Evolutionary conservation across 2,888 invertebrate species (phyloP), one percentile per base, ranked within the genome.

Genomic region (Cryptocheilus praepositus): DNA sequence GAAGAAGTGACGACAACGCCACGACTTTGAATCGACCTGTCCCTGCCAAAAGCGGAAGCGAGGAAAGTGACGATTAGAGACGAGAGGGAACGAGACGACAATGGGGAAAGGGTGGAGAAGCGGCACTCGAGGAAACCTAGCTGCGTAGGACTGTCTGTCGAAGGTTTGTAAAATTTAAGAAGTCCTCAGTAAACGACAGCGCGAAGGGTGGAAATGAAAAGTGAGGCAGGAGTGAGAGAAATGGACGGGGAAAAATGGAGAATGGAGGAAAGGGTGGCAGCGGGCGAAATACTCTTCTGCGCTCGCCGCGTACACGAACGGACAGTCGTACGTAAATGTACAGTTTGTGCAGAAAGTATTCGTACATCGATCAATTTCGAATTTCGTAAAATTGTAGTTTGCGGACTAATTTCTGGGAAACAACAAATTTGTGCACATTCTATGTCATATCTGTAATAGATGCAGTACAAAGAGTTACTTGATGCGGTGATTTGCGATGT

Each of bases 161-260:
- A 16, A 49, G 49, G 49, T 73, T 78, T 81, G 70, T 69, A 75
- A 81, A 81, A 80, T 81, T 81, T 74, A 81, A 82, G 67, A 53
- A 78, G 71, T 68, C 69, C 57, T 61, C 49, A 51, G 73, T 57
- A 58, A 60, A 61, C 60, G 66, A 43, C 44, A 13, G 19, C 53
- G 18, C 61, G 60, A n/a, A 69, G 69, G 55, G 64, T 53, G 64
- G 66, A 57, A 65, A 73, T 71, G 75, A 77, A 75, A 75, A 68
- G 71, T 49, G 73, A 65, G 36, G 73, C 45, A 43, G 5, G 66
- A 63, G 49, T 11, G 49, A n/a, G 15, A 16, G 49, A 49, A 13
- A 11, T 5, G 8, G 36, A 18, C 16, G 1, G 49, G 15, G 45
- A 45, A n/a, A n/a, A n/a, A n/a, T n/a, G n/a, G n/a, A n/a, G n/a